phyloP scores from a whole-genome alignment of 2,797 vertebrate genomes.

The Darevskia mixta region DNA sequence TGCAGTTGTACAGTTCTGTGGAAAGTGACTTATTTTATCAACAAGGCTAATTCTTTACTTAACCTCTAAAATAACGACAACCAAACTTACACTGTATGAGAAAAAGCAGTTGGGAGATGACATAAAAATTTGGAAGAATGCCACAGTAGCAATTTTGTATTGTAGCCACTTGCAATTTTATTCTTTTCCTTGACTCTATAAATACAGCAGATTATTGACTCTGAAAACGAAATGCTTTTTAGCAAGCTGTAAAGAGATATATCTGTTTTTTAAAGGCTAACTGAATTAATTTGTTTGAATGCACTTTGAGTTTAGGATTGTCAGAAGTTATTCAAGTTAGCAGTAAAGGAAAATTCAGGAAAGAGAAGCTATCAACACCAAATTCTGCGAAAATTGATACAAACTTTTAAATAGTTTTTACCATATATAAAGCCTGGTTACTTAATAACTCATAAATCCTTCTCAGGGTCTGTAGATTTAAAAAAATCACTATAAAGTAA shows the following conservation, averaged over 20 bases:
- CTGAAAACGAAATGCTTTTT: constrained; percentile 9
- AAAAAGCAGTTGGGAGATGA: background rate
- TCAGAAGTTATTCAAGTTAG: constrained; percentile 6
- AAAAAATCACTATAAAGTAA: background rate
- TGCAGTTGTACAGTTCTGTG: background rate
- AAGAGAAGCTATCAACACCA: background rate
- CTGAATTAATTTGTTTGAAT: constrained; percentile 11
- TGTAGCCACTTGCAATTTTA: constrained; percentile 1
- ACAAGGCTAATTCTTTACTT: background rate
- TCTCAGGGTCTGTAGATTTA: background rate
- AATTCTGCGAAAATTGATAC: background rate
- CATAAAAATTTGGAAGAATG: background rate
- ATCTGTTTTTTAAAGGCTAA: background rate
- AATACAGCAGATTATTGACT: background rate
- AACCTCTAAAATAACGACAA: background rate
- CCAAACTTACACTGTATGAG: constrained; percentile 8
- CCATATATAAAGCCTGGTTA: background rate
- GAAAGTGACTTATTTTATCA: constrained; percentile 4
- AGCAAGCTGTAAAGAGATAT: background rate
- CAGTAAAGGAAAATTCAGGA: background rate
- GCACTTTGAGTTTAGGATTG: constrained; percentile 8
- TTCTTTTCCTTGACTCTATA: constrained; percentile 7
- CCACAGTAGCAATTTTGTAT: background rate
- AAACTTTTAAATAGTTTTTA: background rate
- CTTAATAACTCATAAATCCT: background rate